Percentiles rank a stretch among this genome's conserved stretches.
These are phyloP conservation scores for Tetramorium bicarinatum DNA, from an alignment of 2,888 invertebrate species.

Conservation along the genomic window DNA sequence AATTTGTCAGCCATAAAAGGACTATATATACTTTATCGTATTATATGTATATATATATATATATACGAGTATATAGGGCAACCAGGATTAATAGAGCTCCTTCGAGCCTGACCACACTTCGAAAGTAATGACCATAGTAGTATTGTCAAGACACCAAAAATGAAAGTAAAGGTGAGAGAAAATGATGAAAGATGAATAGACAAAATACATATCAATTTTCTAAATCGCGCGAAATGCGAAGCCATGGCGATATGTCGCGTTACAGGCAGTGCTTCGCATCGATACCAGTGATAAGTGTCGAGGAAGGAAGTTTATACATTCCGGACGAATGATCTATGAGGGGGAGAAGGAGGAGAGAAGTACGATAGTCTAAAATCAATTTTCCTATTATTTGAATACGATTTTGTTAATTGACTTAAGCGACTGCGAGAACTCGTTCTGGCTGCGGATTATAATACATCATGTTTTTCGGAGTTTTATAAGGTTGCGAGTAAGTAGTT, in stretches of 20 bases:
- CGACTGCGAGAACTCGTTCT: slow-evolving; percentile 15
- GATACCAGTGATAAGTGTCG: slow-evolving; percentile 54
- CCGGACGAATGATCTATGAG: slow-evolving; percentile 64
- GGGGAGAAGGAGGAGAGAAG: background rate
- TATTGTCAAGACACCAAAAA: slow-evolving; percentile 31
- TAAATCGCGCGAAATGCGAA: slow-evolving; percentile 45
- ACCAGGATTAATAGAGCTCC: slow-evolving; percentile 43
- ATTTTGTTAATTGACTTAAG: slow-evolving; percentile 58
- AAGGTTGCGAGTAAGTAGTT: slow-evolving; percentile 57
- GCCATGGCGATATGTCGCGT: slow-evolving; percentile 33
- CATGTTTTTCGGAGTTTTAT: slow-evolving; percentile 58
- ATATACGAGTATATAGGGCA: slow-evolving; percentile 13
- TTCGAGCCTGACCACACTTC: slow-evolving; percentile 41
- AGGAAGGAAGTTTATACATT: slow-evolving; percentile 68
- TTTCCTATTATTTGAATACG: slow-evolving; percentile 65
- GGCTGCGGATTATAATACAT: slow-evolving; percentile 33
- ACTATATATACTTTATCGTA: slow-evolving; percentile 11
- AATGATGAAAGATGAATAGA: background rate
- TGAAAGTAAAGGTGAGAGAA: slow-evolving; percentile 25
- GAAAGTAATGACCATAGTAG: slow-evolving; percentile 44
- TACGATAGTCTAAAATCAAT: slow-evolving; percentile 56
- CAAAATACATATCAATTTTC: slow-evolving; percentile 71
- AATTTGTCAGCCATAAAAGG: background rate
- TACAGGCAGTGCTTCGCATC: slow-evolving; percentile 16
- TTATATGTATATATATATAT: background rate